Evolutionary conservation across 2,888 invertebrate genomes (phyloP), one percentile per base, ranked within the genome.

Genomic region (Tetheella fluctuosa): DNA sequence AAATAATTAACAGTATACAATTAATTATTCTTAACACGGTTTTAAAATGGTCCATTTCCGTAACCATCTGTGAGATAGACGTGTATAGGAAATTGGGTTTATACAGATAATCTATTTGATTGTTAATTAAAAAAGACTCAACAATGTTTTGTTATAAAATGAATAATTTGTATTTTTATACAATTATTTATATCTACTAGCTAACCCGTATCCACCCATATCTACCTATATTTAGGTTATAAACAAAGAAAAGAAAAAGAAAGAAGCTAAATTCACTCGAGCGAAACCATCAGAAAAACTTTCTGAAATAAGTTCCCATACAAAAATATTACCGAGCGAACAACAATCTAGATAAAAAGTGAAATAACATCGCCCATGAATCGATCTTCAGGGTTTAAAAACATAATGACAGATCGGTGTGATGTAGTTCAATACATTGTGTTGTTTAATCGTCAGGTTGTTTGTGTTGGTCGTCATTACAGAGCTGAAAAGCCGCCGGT

Each of bases 401-500:
- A 73, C 72, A 77, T 81, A 80, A 83, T 78, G 75, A 76, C 69
- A 71, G 69, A 62, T 75, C 69, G 61, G 61, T 66, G 62, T 68
- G 66, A 70, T 69, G 64, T 68, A 61, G 54, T 64, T 71, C 70
- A 74, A 79, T 76, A 81, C 76, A 76, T 80, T 79, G 77, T 82
- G 78, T 80, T 77, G 74, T 80, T 76, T 84, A 83, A 83, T 81
- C 76, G 77, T 63, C 69, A 67, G 64, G 69, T 65, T 77, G 79
- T 82, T 80, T 81, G 71, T 68, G 76, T 76, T 73, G 71, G 72
- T 72, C 72, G 81, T 86, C 81, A 89, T 88, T 86, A 88, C 73
- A 74, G 70, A 70, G 70, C 83, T 83, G 84, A 87, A 88, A 87
- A 80, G 86, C 86, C 84, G 85, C 76, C 80, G 74, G 79, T 77